Evolutionary conservation across 2,797 vertebrate genomes (phyloP).

Genomic region (Amazona finschi): DNA sequence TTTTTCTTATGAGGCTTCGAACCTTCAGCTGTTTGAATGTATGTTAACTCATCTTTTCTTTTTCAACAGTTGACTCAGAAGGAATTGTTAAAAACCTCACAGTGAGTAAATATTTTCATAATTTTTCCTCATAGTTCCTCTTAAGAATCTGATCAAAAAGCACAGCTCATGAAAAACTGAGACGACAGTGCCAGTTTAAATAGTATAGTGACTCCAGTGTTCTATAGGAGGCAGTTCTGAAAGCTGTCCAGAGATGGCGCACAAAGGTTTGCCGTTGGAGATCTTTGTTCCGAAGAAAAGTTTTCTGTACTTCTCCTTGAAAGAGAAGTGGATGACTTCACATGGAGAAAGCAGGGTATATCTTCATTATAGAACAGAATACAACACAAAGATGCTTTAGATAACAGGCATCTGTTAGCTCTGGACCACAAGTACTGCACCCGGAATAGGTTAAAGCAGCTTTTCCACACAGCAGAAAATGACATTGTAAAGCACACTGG

Average conservation of each 20-base stretch:
- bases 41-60: slow-evolving; percentile 27
- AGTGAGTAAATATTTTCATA: slow-evolving; percentile 78
- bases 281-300: neutral
- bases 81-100: slow-evolving; percentile 90
- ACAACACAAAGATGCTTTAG: neutral
- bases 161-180: neutral
- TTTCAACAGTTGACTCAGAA: slow-evolving; percentile 90
- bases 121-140: neutral
- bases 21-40: neutral
- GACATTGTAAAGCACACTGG: neutral
- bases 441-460: neutral
- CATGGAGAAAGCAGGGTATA: neutral
- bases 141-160: neutral
- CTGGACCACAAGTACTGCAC: neutral
- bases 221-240: neutral
- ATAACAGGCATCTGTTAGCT: neutral
- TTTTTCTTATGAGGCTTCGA: neutral
- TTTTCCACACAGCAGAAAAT: neutral
- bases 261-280: neutral
- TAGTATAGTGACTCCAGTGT: neutral
- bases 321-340: neutral
- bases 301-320: neutral
- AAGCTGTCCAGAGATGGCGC: neutral
- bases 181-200: neutral
- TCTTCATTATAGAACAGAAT: neutral